A percentile compares a stretch with the other conserved stretches of the same genome.
Conservation (phyloP, 2,113 vertebrate genomes). For the Siniperca knerii region DNA sequence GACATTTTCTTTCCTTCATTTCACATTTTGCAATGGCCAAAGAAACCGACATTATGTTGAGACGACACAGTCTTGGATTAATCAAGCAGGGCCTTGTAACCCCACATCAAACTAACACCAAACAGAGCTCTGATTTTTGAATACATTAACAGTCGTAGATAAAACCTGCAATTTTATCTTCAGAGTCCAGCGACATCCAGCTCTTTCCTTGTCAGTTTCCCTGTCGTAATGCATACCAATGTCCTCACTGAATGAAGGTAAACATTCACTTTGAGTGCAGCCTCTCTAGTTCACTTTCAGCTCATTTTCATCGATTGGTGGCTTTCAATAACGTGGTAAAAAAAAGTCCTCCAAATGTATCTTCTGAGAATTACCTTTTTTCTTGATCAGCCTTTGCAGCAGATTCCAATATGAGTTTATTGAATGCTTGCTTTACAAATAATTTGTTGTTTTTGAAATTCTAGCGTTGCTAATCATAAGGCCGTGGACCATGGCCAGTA, state of each 20-base stretch:
- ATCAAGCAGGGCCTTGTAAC: constrained; percentile 29
- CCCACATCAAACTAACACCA: constrained; percentile 25
- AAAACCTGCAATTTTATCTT: constrained; percentile 54
- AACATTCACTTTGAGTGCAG: constrained; percentile 28
- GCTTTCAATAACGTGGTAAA: neutral
- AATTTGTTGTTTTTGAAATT: neutral
- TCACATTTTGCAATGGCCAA: constrained; percentile 20
- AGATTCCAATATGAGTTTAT: neutral
- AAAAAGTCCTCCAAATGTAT: neutral
- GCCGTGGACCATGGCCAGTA: neutral
- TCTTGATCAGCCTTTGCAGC: neutral
- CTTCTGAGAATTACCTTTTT: neutral
- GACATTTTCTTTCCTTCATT: constrained; percentile 3
- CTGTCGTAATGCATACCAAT: constrained; percentile 52
- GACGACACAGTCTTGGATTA: constrained; percentile 22
- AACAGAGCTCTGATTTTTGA: constrained; percentile 48
- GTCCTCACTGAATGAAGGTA: constrained; percentile 30
- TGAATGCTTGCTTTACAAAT: neutral
- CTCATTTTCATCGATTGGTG: neutral
- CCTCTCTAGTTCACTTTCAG: neutral
- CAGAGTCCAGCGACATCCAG: constrained; percentile 35
- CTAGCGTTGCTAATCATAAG: neutral
- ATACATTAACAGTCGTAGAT: constrained; percentile 41
- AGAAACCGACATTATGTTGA: neutral
- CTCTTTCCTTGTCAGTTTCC: constrained; percentile 24